These are phyloP conservation scores for Tenualosa thibaudeaui DNA, from an alignment of 2,797 vertebrate genomes.

Conservation along the genomic window DNA sequence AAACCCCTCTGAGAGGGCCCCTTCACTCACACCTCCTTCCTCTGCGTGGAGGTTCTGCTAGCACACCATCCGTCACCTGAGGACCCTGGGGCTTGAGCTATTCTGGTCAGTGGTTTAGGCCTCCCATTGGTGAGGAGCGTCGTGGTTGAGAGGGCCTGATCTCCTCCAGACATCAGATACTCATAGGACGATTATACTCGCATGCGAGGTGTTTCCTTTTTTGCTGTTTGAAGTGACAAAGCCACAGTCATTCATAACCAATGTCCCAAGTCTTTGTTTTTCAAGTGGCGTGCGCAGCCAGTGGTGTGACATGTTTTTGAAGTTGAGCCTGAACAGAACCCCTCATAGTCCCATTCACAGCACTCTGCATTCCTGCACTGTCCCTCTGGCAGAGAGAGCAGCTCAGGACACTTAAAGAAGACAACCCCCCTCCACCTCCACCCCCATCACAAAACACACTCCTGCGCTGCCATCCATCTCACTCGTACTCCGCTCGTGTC, in stretches of 20 bases:
- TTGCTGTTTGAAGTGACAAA: neutral
- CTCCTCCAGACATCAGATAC: neutral
- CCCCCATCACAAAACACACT: neutral
- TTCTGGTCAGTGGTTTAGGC: slow-evolving; percentile 31
- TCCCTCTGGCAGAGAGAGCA: slow-evolving; percentile 3
- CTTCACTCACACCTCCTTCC: neutral
- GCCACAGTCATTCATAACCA: neutral
- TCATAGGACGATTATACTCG: neutral
- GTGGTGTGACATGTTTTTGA: neutral
- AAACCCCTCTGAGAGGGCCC: neutral
- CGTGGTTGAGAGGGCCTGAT: neutral
- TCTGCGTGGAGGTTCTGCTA: neutral
- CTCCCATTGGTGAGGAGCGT: neutral
- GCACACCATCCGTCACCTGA: neutral
- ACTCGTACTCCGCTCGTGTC: neutral
- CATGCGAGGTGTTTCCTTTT: neutral
- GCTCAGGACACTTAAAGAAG: neutral
- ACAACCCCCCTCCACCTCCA: neutral
- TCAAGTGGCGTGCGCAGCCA: neutral
- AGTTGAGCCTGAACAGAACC: slow-evolving; percentile 1
- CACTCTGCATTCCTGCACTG: neutral
- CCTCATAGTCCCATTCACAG: neutral
- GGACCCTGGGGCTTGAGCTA: neutral
- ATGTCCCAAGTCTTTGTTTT: neutral
- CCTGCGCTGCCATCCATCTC: neutral